A percentile compares a stretch with the other conserved stretches of the same genome.
These are phyloP conservation scores for Drosophila incognita DNA, from an alignment of 2,888 invertebrate genomes.

Conservation along the genomic window DNA sequence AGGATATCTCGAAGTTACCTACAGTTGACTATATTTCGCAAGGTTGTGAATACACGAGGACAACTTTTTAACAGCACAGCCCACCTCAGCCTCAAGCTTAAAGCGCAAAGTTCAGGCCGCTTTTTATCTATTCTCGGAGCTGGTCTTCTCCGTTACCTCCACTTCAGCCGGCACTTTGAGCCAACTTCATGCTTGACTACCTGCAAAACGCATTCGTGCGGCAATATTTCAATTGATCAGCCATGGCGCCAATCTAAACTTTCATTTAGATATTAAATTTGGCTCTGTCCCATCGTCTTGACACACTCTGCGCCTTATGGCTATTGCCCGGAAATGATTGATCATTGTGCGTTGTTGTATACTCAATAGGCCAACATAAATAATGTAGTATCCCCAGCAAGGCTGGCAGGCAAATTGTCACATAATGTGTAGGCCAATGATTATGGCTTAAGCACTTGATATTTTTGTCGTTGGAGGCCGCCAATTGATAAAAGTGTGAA, in stretches of 20 bases:
- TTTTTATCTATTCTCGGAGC: conserved; percentile 51
- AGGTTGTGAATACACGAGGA: conserved; percentile 21
- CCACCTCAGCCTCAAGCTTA: conserved; percentile 29
- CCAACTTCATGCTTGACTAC: conserved; percentile 74
- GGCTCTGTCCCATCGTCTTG: conserved; percentile 1
- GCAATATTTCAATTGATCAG: conserved; percentile 79
- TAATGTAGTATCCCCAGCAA: conserved; percentile 40
- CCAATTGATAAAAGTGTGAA: conserved; percentile 59
- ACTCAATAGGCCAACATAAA: conserved; percentile 60
- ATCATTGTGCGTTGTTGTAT: conserved; percentile 40
- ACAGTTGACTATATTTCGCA: background rate
- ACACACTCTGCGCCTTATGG: conserved; percentile 12
- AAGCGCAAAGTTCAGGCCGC: conserved; percentile 51
- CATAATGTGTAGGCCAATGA: conserved; percentile 51
- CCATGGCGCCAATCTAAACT: conserved; percentile 66
- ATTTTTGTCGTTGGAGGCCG: conserved; percentile 11
- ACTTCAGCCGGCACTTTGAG: conserved; percentile 25
- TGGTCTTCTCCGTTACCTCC: background rate
- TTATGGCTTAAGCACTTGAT: conserved; percentile 23
- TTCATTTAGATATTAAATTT: conserved; percentile 73
- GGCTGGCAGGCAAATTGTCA: conserved; percentile 52
- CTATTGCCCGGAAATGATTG: conserved; percentile 78
- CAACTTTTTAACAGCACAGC: conserved; percentile 17
- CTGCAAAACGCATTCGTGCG: conserved; percentile 73
- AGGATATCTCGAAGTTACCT: background rate